Percentiles rank a stretch among this genome's conserved stretches.
Conservation (phyloP, 2,797 vertebrate genomes). For the Eulemur coronatus region DNA sequence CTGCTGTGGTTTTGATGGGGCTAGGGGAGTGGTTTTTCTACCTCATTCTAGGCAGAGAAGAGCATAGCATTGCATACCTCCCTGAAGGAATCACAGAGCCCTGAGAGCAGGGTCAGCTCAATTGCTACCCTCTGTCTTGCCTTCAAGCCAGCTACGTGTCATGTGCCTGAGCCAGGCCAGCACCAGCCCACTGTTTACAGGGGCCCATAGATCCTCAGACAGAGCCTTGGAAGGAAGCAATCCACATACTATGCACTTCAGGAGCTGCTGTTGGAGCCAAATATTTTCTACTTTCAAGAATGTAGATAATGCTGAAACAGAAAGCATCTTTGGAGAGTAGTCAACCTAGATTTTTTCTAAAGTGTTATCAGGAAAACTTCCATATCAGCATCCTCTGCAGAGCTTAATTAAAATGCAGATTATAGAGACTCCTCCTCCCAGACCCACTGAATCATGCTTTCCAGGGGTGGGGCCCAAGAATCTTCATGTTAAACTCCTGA, state of each 20-base stretch:
- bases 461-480: not conserved
- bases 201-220: not conserved
- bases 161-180: not conserved
- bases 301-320: not conserved
- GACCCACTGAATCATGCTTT: not conserved
- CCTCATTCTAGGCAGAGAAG: not conserved
- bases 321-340: not conserved
- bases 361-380: not conserved
- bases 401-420: constrained; percentile 2
- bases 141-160: not conserved
- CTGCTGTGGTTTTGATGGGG: not conserved
- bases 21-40: not conserved
- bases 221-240: not conserved
- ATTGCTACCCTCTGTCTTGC: not conserved
- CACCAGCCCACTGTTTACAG: not conserved
- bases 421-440: not conserved
- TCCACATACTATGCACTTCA: not conserved
- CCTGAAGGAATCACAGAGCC: not conserved
- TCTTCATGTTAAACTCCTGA: not conserved
- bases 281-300: constrained; percentile 29
- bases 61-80: not conserved
- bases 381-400: not conserved
- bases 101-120: not conserved
- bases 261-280: not conserved
- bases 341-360: not conserved